These are phyloP conservation scores for Sebastes iracundus DNA, from an alignment of 2,797 vertebrate genomes.

Conservation along the genomic window DNA sequence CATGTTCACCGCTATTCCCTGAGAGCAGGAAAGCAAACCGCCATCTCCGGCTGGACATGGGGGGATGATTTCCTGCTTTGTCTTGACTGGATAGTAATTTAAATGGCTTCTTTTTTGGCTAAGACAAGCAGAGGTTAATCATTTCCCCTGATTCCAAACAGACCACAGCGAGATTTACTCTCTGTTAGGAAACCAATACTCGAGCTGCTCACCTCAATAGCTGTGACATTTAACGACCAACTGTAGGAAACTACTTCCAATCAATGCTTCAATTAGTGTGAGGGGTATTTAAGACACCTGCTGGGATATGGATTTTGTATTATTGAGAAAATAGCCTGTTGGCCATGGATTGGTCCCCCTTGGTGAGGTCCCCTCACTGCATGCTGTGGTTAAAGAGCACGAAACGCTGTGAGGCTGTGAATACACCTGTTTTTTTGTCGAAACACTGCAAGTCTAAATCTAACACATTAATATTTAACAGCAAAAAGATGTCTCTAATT, in stretches of 20 bases:
- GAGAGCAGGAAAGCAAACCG: neutral
- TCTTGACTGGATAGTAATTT: constrained; percentile 15
- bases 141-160: constrained; percentile 6
- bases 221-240: constrained; percentile 42
- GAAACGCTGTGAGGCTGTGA: neutral
- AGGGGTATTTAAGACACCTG: constrained; percentile 30
- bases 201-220: constrained; percentile 11
- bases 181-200: neutral
- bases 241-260: constrained; percentile 8
- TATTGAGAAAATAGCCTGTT: constrained; percentile 40
- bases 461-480: neutral
- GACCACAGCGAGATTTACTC: neutral
- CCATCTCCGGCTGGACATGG: constrained; percentile 6
- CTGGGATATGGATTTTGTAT: constrained; percentile 36
- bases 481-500: neutral
- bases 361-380: neutral
- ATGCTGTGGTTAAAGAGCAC: constrained; percentile 5
- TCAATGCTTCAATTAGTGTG: constrained; percentile 36
- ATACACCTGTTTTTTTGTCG: neutral
- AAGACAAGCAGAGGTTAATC: constrained; percentile 11
- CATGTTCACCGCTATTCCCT: constrained; percentile 26
- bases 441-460: neutral
- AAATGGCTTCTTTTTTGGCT: constrained; percentile 9
- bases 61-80: constrained; percentile 29
- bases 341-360: neutral